These are phyloP conservation scores for Theodoxus fluviatilis DNA, from an alignment of 2,888 invertebrate genomes.

Conservation along the genomic window DNA sequence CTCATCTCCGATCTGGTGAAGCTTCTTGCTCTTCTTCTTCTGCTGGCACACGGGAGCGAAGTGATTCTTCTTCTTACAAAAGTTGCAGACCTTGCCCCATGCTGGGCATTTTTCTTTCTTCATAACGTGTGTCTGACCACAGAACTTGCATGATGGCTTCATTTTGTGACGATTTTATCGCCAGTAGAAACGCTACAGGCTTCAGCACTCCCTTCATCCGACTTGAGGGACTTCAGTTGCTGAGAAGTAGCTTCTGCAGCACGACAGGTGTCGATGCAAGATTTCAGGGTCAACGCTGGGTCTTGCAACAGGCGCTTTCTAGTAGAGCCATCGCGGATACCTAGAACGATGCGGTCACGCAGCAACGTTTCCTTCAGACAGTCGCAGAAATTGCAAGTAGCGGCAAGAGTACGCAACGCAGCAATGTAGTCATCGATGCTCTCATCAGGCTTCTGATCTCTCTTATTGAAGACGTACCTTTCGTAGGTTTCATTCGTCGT, in stretches of 20 bases:
- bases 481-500: conserved; percentile 12
- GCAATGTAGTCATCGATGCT: background rate
- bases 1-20: too few species aligned
- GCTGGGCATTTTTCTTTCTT: conserved; percentile 35
- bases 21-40: conserved; percentile 12
- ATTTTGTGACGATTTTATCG: background rate
- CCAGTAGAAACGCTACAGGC: background rate
- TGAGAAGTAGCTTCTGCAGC: conserved; percentile 18
- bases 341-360: conserved; percentile 27
- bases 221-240: conserved; percentile 18
- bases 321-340: conserved; percentile 10
- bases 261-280: conserved; percentile 27
- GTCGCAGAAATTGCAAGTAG: conserved; percentile 34
- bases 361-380: conserved; percentile 30
- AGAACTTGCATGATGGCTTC: conserved; percentile 30
- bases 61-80: conserved; percentile 34
- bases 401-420: conserved; percentile 27
- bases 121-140: conserved; percentile 33
- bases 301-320: conserved; percentile 24
- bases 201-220: background rate
- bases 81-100: conserved; percentile 34
- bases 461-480: conserved; percentile 9
- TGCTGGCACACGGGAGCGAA: conserved; percentile 29
- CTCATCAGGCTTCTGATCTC: conserved; percentile 15
- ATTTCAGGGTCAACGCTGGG: conserved; percentile 23